Evolutionary conservation across 2,888 invertebrate genomes (phyloP), one percentile per base, ranked within the genome.

Genomic region (Hedya salicella): DNA sequence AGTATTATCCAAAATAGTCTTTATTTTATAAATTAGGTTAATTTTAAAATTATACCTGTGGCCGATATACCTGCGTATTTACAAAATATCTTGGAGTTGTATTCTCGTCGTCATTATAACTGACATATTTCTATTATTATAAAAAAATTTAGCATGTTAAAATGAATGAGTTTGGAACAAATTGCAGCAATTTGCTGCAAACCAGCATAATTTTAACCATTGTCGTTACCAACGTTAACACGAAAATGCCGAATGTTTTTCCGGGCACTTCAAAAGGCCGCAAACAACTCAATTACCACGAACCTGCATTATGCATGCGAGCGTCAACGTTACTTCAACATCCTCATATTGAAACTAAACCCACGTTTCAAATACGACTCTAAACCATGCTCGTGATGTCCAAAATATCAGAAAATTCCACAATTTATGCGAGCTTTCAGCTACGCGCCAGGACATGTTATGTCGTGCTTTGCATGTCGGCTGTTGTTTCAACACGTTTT

Each of bases 401-500:
- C 16, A 30, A 30, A 44, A 6, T 56, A 13, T 13, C 16, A 4
- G 17, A 13, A 25, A 16, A 13, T 3, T 30, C 42, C 14, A 21
- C 16, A 13, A 56, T 40, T 14, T 40, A 21, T 21, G 25, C 42
- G 40, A 42, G 16, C 16, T 42, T 16, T 11, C 25, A 25, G 14
- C 16, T 54, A 11, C 40, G 25, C 44, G 17, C 17, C 44, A 48
- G 21, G 4, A 56, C 25, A 3, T 42, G 40, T 54, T 54, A 40
- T 42, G 25, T 25, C 42, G 56, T 30, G 25, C 30, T 56, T 56
- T 56, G 56, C 44, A 44, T 44, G 56, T 56, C 30, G 16, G 44
- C 56, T 30, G 56, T 42, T 30, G 44, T 44, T 42, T 56, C 42
- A 56, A 56, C 56, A 30, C 56, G 56, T 56, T 56, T 42, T 42